Conservation (phyloP, 2,888 invertebrate genomes). For the Hirtodrosophila duncani region DNA sequence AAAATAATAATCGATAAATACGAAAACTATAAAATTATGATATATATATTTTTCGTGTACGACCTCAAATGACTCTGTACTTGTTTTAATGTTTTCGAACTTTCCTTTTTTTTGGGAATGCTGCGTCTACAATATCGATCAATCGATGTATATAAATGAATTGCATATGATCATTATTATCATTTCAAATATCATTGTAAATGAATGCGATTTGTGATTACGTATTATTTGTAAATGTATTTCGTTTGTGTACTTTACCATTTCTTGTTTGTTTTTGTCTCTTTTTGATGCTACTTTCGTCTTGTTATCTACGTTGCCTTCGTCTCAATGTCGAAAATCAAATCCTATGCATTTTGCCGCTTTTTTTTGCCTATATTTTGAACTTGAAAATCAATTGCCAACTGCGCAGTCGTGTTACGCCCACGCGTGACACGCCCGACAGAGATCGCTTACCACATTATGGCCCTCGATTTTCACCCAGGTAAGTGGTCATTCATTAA, state of each 20-base stretch:
- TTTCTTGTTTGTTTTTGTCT: slow-evolving; percentile 66
- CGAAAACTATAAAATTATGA: no score
- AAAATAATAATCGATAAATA: no score
- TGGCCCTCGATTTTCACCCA: slow-evolving; percentile 92
- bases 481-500: slow-evolving; percentile 75
- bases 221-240: slow-evolving; percentile 41
- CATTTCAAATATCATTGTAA: no score
- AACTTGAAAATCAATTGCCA: slow-evolving; percentile 21
- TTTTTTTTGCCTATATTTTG: no score
- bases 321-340: no score
- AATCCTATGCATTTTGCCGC: slow-evolving; percentile 65
- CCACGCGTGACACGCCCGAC: slow-evolving; percentile 89
- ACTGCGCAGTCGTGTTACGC: slow-evolving; percentile 88
- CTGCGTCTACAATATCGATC: slow-evolving; percentile 46
- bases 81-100: slow-evolving; percentile 28
- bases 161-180: slow-evolving; percentile 11
- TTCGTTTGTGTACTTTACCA: slow-evolving; percentile 60
- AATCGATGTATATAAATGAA: slow-evolving; percentile 19
- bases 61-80: no score
- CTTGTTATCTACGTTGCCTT: slow-evolving; percentile 55
- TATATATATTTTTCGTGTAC: no score
- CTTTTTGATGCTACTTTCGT: slow-evolving; percentile 67
- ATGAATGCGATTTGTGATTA: slow-evolving; percentile 15
- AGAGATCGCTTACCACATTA: slow-evolving; percentile 89
- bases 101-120: slow-evolving; percentile 55